Conservation (phyloP, 2,797 vertebrate species). For the Holocentrus rufus region DNA sequence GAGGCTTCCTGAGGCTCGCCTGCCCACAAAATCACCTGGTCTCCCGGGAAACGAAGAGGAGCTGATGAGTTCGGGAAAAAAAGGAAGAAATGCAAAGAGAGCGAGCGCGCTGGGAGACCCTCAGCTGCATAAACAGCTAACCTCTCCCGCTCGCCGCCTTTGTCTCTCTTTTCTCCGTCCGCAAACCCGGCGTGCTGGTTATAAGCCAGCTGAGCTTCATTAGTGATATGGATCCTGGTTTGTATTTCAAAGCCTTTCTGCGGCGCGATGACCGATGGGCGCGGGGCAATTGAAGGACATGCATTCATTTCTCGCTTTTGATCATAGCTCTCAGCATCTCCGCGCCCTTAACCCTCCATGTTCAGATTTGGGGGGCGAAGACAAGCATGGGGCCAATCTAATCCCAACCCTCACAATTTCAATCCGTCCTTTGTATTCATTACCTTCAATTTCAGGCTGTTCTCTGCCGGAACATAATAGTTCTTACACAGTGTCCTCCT, state of each 20-base stretch:
- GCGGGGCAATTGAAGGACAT: conserved; percentile 51
- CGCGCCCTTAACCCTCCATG: neutral
- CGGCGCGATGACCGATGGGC: conserved; percentile 24
- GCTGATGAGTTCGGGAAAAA: neutral
- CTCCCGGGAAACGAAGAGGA: conserved; percentile 21
- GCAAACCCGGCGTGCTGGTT: conserved; percentile 13
- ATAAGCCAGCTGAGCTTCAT: conserved; percentile 41
- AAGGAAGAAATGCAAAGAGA: neutral
- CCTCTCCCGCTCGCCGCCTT: conserved; percentile 1
- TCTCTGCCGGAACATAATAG: too few relatives aligned
- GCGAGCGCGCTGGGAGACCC: neutral
- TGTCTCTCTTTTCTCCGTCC: neutral
- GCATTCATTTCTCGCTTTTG: conserved; percentile 48
- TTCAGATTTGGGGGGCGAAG: too few relatives aligned
- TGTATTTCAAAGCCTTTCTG: conserved; percentile 55
- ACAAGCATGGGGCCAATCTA: too few relatives aligned
- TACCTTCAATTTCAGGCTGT: too few relatives aligned
- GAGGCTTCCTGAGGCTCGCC: conserved; percentile 7
- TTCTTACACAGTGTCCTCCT: too few relatives aligned
- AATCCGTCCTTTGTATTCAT: too few relatives aligned
- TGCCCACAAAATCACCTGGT: conserved; percentile 36
- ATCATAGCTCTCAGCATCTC: conserved; percentile 38
- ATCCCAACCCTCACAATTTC: too few relatives aligned
- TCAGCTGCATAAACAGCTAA: conserved; percentile 6
- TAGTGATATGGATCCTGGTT: conserved; percentile 37